A percentile compares a stretch with the other conserved stretches of the same genome.
Conservation (phyloP, 2,797 vertebrate species). For the Gymnothorax reevesii region DNA sequence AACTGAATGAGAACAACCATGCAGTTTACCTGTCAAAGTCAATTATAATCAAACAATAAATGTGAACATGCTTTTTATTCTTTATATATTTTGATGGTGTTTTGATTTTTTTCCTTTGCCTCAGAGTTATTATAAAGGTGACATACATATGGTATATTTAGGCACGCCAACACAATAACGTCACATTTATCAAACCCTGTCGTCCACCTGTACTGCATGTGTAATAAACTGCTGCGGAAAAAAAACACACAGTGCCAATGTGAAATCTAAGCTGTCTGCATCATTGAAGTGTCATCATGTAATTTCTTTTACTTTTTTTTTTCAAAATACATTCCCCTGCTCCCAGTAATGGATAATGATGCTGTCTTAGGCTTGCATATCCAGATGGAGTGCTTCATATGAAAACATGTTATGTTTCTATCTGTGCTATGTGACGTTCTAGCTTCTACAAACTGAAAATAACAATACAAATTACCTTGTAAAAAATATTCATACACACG, state of each 20-base stretch:
- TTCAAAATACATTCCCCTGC: background rate
- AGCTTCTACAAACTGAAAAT: too few species aligned
- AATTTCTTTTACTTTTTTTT: background rate
- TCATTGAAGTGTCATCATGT: background rate
- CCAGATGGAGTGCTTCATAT: background rate
- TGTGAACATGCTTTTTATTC: constrained; percentile 1
- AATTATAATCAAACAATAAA: constrained; percentile 22
- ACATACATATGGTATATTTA: background rate
- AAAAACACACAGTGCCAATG: background rate
- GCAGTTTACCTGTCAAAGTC: constrained; percentile 30
- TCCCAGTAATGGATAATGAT: background rate
- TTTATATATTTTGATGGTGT: background rate
- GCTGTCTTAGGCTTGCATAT: background rate
- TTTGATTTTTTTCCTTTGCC: constrained; percentile 2
- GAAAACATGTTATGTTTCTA: background rate
- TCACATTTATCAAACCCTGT: background rate
- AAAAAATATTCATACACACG: too few species aligned
- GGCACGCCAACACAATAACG: background rate
- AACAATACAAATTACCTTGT: too few species aligned
- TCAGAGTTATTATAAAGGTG: background rate
- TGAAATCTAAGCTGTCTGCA: background rate
- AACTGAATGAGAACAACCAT: constrained; percentile 29
- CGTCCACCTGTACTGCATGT: constrained; percentile 11
- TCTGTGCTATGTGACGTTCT: too few species aligned
- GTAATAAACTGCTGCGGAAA: background rate